Conservation (phyloP, 2,888 invertebrate species). For the Melolontha melolontha region DNA sequence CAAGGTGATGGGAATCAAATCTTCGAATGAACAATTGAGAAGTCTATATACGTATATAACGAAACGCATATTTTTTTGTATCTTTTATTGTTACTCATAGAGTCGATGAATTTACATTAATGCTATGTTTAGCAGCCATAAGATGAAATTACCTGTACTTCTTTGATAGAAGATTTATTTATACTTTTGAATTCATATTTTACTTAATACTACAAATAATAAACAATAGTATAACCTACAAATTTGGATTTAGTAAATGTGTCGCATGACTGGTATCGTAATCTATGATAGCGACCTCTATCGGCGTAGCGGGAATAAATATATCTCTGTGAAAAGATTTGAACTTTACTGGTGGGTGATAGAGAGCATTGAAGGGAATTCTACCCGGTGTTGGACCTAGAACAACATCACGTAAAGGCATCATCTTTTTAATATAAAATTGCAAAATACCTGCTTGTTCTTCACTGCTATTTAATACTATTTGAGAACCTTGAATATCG, state of each 20-base stretch:
- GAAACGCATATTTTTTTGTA: too few relatives aligned
- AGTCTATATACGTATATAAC: too few relatives aligned
- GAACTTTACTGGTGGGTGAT: conserved; percentile 78
- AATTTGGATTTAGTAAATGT: conserved; percentile 88
- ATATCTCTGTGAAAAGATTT: conserved; percentile 81
- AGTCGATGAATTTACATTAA: too few relatives aligned
- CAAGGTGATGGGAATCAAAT: too few relatives aligned
- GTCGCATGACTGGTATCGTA: conserved; percentile 86
- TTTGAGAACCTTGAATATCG: conserved; percentile 69
- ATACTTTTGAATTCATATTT: background rate
- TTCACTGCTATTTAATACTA: conserved; percentile 61
- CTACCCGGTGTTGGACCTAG: conserved; percentile 42
- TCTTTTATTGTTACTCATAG: too few relatives aligned
- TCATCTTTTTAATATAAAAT: background rate
- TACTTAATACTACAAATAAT: background rate
- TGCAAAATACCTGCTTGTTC: conserved; percentile 20
- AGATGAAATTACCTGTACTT: too few relatives aligned
- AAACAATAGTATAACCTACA: conserved; percentile 71
- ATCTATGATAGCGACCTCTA: conserved; percentile 80
- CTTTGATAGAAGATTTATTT: too few relatives aligned
- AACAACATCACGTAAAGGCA: conserved; percentile 34
- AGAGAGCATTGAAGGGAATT: conserved; percentile 76
- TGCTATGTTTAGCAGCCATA: too few relatives aligned
- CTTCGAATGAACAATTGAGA: too few relatives aligned
- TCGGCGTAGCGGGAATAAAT: conserved; percentile 84